Base-by-base conservation (phyloP, 2,113 vertebrate genomes). In the Tapirus terrestris region DNA sequence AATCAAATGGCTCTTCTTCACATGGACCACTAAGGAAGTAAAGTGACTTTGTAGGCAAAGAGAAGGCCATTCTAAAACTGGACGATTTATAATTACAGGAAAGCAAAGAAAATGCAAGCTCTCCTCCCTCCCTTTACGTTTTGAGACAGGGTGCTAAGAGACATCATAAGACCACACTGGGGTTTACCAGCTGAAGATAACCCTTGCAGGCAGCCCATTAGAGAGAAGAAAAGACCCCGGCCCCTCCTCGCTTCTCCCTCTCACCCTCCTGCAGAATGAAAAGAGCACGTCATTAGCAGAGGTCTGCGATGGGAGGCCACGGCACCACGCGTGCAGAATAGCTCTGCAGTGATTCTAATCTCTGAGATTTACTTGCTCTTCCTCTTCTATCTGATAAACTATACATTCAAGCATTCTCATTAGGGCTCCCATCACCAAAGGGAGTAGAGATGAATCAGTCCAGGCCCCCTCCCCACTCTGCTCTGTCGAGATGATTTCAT, bases 401-500 rank as follows among this genome's bases (percentile, higher is more conserved):
- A 98, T 88, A 97, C 96, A 96, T 83, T 91, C 96, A 68, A 91
- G 98, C 94, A 3, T 96, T 98, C 98, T 98, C 98, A 92, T 98
- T 98, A 97, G 97, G 89, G 97, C 95, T 96, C 94, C 8, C 94
- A 97, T 98, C 98, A 98, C 98, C 97, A 97, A 98, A 95, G 97
- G 98, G 97, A 96, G 96, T 68, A 48, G 91, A 96, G 97, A 98
- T 89, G 97, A 96, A 98, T 98, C 98, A 96, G 97, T 96, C 98
- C 90, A 91, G 97, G 95, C 91, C 98, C 97, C 97, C 98, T 95
- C 98, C 98, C 97, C 84, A 60, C 97, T 58, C 97, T 58, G 95
- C 96, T 98, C 98, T 97, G 97, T 98, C 90, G 83, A 98, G 97
- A 98, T 94, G 98, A 98, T 98, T 98, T 98, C 98, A 98, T 97